Evolutionary conservation across 2,888 invertebrate genomes (phyloP), one percentile per base, ranked within the genome.

Genomic region (Zeuzera pyrina): DNA sequence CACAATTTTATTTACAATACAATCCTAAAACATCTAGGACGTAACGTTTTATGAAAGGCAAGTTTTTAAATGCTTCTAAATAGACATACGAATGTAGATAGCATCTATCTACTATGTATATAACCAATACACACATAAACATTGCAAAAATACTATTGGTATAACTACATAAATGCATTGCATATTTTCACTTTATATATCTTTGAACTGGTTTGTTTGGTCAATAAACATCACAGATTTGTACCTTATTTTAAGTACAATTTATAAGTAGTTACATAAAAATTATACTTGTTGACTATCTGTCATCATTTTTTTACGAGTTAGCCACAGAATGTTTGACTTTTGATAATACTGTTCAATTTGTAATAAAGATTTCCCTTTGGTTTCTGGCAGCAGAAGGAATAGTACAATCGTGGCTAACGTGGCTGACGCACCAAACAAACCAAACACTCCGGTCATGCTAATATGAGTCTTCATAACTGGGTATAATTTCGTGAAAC

Each of bases 321-420:
- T 78, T 24, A 84, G 59, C 90, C 90, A 90, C 34, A 89, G 50
- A 55, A 88, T 81, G 53, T 88, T 89, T 21, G 86, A 68, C 45
- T 88, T 88, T 47, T 88, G 85, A 55, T 92, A 92, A 63, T 92
- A 92, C 69, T 92, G 90, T 66, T 92, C 92, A 43, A 92, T 92
- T 65, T 92, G 88, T 32, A 88, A 81, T 24, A 92, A 68, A 3
- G 88, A 88, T 36, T 87, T 86, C 21, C 89, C 88, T 60, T 90
- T 92, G 0, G 92, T 92, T 69, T 92, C 92, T 6, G 92, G 92
- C 22, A 92, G 67, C 34, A 90, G 78, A 0, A 91, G 69, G 59
- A 87, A 91, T 38, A 91, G 72, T 30, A 91, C 88, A 2, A 89
- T 31, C 0, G 90, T 87, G 1, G 89, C 88, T 6, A 89, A 43